Percentiles rank a stretch among this genome's conserved stretches.
These are phyloP conservation scores for Mimumesa dahlbomi DNA, from an alignment of 2,888 invertebrate species.

Conservation along the genomic window DNA sequence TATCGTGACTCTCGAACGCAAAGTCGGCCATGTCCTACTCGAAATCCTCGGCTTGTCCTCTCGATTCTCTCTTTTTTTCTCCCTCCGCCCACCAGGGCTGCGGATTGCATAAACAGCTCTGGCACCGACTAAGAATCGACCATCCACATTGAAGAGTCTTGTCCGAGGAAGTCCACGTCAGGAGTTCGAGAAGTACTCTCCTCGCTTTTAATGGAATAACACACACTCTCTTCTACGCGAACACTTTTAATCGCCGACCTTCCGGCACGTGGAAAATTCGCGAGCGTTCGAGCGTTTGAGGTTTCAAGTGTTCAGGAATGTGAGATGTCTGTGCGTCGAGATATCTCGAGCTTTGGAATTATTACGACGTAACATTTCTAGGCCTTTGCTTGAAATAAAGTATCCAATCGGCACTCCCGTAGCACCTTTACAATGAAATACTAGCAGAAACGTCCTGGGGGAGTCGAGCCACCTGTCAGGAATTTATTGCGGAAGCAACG, in stretches of 20 bases:
- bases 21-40: background rate
- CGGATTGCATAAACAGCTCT: slow-evolving; percentile 5
- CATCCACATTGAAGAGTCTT: background rate
- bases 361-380: no score
- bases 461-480: slow-evolving; percentile 11
- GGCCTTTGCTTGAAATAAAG: no score
- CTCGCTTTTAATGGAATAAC: no score
- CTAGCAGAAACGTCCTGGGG: background rate
- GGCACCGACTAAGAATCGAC: background rate
- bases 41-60: background rate
- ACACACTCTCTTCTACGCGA: no score
- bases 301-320: no score
- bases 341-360: no score
- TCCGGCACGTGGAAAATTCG: no score
- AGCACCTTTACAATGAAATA: no score
- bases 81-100: background rate
- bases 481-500: slow-evolving; percentile 34
- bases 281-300: no score
- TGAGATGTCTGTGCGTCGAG: no score
- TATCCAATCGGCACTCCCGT: no score
- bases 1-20: background rate
- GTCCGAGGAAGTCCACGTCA: background rate
- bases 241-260: no score
- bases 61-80: background rate
- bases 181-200: slow-evolving; percentile 5